Evolutionary conservation across 2,888 invertebrate species (phyloP), one percentile per base, ranked within the genome.

Genomic region (Volucella inanis): DNA sequence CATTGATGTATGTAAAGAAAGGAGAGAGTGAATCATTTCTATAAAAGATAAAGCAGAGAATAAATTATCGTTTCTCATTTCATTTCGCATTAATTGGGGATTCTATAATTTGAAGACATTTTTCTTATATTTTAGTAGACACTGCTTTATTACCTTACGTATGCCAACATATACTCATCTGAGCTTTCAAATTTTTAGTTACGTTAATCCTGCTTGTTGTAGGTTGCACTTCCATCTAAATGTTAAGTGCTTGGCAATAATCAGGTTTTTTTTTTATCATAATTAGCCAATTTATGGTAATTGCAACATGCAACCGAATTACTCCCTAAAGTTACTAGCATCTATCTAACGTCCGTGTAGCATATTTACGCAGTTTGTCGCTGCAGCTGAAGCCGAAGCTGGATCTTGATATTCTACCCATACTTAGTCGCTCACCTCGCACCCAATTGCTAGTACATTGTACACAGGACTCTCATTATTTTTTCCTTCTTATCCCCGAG

Each of bases 231-330:
- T 55, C 15, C 18, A 54, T 74, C 54, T 74, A 50, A 67, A 67
- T 67, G 67, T 8, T 50, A 49, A 57, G 49, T 47, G 49, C 55
- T 49, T 14, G 14, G 9, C 18, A n/a, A 1, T 3, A 9, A 39
- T 52, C 59, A 71, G 49, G 75, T 75, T 64, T 52, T 54, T 61
- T 64, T 52, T 54, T 61, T 75, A 38, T 31, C 61, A 52, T 72
- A 81, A 81, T 77, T 77, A 74, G 41, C 67, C 76, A 81, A 81
- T 81, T 76, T 81, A n/a, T n/a, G n/a, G n/a, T n/a, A 81, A 85
- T 77, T 85, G 76, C 65, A 81, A 72, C 68, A 52, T 72, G 55
- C 57, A 68, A 76, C 54, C 50, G 47, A 71, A 71, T 76, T 72
- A 81, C 62, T 22, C 43, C 62, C 62, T 38, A 49, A 65, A 71